Evolutionary conservation across 2,888 invertebrate genomes (phyloP), one percentile per base, ranked within the genome.

Genomic region (Nycteola revayana): DNA sequence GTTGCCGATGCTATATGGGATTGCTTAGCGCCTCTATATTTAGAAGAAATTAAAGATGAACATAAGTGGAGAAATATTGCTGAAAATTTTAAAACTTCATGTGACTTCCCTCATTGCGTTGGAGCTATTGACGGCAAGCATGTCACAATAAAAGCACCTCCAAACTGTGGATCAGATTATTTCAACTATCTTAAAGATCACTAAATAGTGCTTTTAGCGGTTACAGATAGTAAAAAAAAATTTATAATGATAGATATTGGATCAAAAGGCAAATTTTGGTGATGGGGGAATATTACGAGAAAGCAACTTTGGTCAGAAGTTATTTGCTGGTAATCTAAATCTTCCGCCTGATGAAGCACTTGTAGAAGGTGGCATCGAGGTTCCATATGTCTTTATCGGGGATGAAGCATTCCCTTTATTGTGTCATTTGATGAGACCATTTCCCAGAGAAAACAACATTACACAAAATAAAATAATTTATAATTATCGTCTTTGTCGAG

Each of bases 251-350:
- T 41, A 44, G 41, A 44, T 34, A 32, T 41, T 36, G 41, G 44
- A 29, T 44, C 44, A 36, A 44, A 36, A 32, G 44, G 37, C 24
- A 31, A 30, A 30, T 45, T 45, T n/a, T 35, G 42, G 42, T 32
- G 41, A 44, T 44, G 41, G 34, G 17, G 44, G 40, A 30, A 38
- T 42, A 23, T 36, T 34, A 25, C 17, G 26, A 28, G 39, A 39
- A 30, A 42, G 38, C 26, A 29, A 24, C 28, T 43, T 43, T 26
- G 39, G 43, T 30, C 28, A 30, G 31, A 31, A 31, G 17, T 29
- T 40, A 28, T 36, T 0, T 29, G 32, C 35, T 31, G 24, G 30
- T 31, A 33, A 32, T 30, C 27, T 43, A 36, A 26, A 33, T 32
- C 33, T 43, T 30, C 43, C 43, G 25, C 29, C 28, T 29, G 32